Evolutionary conservation across 1,140 invertebrate species (phyloP).

Genomic region (Bombus cullumanus): DNA sequence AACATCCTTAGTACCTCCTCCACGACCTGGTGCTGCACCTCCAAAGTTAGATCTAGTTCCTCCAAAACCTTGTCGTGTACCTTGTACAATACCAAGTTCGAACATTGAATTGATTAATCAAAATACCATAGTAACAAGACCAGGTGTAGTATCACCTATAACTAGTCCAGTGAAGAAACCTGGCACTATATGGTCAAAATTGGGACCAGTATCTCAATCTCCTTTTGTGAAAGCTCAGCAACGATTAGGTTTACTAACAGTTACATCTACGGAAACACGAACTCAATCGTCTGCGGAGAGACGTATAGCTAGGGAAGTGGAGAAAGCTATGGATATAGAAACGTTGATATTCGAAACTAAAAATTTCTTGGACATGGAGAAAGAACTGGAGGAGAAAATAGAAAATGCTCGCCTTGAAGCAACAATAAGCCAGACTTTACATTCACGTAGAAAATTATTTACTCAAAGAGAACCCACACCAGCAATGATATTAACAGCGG

Average conservation of each 20-base stretch:
- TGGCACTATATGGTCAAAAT: constrained; percentile 78
- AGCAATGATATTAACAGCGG: constrained; percentile 73
- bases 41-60: constrained; percentile 80
- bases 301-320: constrained; percentile 72
- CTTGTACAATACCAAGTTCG: constrained; percentile 73
- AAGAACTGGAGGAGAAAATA: constrained; percentile 71
- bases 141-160: constrained; percentile 76
- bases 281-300: constrained; percentile 80
- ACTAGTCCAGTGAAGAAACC: constrained; percentile 70
- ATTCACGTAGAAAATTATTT: constrained; percentile 72
- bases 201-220: constrained; percentile 81
- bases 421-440: constrained; percentile 56
- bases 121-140: constrained; percentile 72
- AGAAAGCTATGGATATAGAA: constrained; percentile 57
- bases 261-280: constrained; percentile 56
- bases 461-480: constrained; percentile 69
- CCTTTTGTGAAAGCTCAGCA: constrained; percentile 81
- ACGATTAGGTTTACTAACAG: constrained; percentile 72
- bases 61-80: constrained; percentile 80
- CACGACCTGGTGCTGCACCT: constrained; percentile 76
- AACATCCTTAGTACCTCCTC: constrained; percentile 77
- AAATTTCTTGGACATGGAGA: constrained; percentile 75
- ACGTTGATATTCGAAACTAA: constrained; percentile 71
- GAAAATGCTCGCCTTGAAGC: constrained; percentile 73
- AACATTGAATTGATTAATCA: constrained; percentile 76